phyloP scores from a whole-genome alignment of 2,113 vertebrate genomes.

The Athene noctua region DNA sequence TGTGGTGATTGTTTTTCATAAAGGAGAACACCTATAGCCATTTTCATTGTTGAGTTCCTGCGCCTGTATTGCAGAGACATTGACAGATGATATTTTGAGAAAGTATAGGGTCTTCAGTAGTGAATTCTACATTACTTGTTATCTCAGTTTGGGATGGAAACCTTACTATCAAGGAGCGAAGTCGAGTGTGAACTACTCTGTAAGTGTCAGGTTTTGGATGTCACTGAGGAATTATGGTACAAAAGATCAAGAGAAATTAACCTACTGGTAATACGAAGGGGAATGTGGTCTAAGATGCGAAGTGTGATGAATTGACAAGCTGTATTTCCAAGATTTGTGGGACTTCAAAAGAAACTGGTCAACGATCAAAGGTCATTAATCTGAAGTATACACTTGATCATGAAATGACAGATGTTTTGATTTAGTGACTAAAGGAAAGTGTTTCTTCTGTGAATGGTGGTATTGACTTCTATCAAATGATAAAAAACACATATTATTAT shows the following conservation, averaged over 20 bases:
- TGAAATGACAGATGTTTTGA: not conserved
- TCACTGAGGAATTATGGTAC: not conserved
- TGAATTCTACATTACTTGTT: not conserved
- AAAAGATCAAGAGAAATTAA: not conserved
- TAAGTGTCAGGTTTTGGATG: not conserved
- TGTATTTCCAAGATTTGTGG: not conserved
- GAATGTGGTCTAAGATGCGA: not conserved
- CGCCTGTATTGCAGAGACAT: not conserved
- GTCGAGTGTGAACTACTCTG: not conserved
- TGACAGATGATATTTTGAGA: not conserved
- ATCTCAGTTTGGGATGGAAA: not conserved
- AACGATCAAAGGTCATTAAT: not conserved
- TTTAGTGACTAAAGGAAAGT: not conserved
- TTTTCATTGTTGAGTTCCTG: not conserved
- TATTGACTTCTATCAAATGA: not conserved
- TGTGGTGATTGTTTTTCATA: not conserved
- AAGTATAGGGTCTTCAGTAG: not conserved
- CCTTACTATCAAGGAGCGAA: not conserved
- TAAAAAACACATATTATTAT: not conserved
- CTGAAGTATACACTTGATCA: not conserved
- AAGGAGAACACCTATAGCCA: not conserved
- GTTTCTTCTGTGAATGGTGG: not conserved
- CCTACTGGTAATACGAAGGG: not conserved
- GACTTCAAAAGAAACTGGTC: not conserved
- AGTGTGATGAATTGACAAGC: not conserved